Base-by-base conservation (phyloP, 2,113 vertebrate genomes). In the Macquaria ambigua region DNA sequence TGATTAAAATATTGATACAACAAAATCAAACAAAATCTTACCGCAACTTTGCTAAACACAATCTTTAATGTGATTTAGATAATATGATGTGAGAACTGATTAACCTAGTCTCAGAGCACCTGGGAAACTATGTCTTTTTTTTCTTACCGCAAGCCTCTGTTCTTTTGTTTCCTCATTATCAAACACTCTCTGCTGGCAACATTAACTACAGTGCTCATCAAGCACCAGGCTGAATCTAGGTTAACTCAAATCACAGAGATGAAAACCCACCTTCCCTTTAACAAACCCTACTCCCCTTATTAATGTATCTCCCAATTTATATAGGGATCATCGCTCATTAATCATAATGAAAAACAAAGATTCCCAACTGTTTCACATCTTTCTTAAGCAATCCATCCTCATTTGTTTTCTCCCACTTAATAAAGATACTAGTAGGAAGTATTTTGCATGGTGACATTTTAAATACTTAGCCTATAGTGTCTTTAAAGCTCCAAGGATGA, bases 271-370 rank as follows among this genome's bases (percentile, higher is more conserved):
- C 21, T 83, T 88, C 66, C 52, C 55, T 71, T 86, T 73, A 81
- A 78, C 64, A 46, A 88, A 73, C 81, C 70, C 6, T 37, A 14
- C 76, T 68, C 48, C n/a, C 64, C 67, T 83, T 72, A 68, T 82
- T 75, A 86, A 82, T 46, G 73, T 15, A 31, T 68, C 70, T 31
- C 46, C 48, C 50, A 56, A 75, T 77, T 84, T 66, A 87, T 71
- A 89, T 37, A 72, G 15, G 68, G 50, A 87, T 83, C 81, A 77
- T 34, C 15, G n/a, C 81, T 88, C 85, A 87, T 91, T 90, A 86
- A 92, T 90, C 85, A 90, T 67, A 77, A 39, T 82, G 81, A 79
- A 89, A 82, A 63, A 31, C 59, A 86, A 80, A 81, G 84, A 84
- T 84, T 80, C 86, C 84, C 81, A 71, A 62, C 63, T 71, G 84